phyloP scores from a whole-genome alignment of 2,797 vertebrate genomes.

The Acrocephalus scirpaceus region DNA sequence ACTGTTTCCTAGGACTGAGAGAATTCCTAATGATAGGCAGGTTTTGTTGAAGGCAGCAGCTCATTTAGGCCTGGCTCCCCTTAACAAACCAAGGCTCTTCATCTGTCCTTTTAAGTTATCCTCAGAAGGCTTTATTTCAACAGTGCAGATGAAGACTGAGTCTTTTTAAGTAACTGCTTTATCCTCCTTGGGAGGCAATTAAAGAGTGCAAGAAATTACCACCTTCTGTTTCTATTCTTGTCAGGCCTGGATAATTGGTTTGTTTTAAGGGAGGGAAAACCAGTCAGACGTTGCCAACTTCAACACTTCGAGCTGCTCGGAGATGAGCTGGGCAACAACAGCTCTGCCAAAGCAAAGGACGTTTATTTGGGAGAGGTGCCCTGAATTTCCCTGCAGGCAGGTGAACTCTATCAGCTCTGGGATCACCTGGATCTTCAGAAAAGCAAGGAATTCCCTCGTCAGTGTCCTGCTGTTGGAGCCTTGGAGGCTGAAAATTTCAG shows the following conservation, averaged over 20 bases:
- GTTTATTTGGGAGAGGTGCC: not conserved
- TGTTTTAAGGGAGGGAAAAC: slow-evolving; percentile 3
- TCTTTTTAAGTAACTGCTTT: slow-evolving; percentile 55
- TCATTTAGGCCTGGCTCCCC: slow-evolving; percentile 56
- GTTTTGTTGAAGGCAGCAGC: slow-evolving; percentile 25
- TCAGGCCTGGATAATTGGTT: slow-evolving; percentile 38
- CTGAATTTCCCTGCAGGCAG: not conserved
- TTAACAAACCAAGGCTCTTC: slow-evolving; percentile 51
- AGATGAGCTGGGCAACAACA: not conserved
- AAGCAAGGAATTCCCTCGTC: fast-evolving
- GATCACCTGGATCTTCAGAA: not conserved
- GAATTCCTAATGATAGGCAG: slow-evolving; percentile 55
- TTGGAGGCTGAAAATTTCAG: no score
- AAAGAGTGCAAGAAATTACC: slow-evolving; percentile 58
- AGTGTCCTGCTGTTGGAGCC: not conserved
- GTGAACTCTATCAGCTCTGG: not conserved
- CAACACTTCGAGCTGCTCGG: not conserved
- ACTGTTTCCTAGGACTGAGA: slow-evolving; percentile 22
- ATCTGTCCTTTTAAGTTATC: slow-evolving; percentile 68
- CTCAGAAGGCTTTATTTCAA: slow-evolving; percentile 62
- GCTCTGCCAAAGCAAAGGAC: not conserved
- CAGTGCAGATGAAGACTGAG: slow-evolving; percentile 14
- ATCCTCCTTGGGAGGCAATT: slow-evolving; percentile 69
- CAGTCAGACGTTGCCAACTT: not conserved
- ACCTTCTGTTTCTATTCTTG: slow-evolving; percentile 60